Evolutionary conservation across 2,888 invertebrate genomes (phyloP), one percentile per base, ranked within the genome.

Genomic region (Stramonita haemastoma): DNA sequence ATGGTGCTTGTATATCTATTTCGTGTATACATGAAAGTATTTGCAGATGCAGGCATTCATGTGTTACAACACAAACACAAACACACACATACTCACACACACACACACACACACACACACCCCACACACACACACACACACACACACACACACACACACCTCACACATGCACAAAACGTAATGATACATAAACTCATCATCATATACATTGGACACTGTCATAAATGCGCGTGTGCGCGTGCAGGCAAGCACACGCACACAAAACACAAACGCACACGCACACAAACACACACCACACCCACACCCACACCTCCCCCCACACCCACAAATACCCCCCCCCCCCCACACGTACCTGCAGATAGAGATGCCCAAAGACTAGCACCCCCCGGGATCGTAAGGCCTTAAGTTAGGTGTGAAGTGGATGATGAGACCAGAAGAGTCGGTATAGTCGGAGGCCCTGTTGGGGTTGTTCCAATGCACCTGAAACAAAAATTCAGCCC

Each of bases 381-480:
- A 91, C 91, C 5, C 92, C 92, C n/a, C n/a, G 0, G 91, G 91
- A 70, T 92, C 92, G 57, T 91, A 73, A 17, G 56, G 34, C 19
- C 92, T 81, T n/a, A 91, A 66, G 17, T 77, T 79, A 2, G 90
- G 89, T 26, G 92, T 91, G 87, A 87, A 70, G 87, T 91, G 90
- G 22, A 92, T 79, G 79, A 86, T 60, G 73, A 92, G 84, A 0
- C 92, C 92, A 13, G 92, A 92, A 32, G 88, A 89, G 86, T 92
- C 92, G 36, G 34, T 89, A 22, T 90, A 86, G n/a, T 84, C 81
- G 0, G 85, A 56, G 15, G 88, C 56, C 8, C 22, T 77, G 29
- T 66, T 13, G 1, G 92, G 91, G 89, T 92, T 92, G 89, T 92
- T 92, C 91, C 91, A 92, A 73, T 92, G 92, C 0, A 92, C 81